Evolutionary conservation across 2,113 vertebrate species (phyloP).

Genomic region (Clinocottus analis): DNA sequence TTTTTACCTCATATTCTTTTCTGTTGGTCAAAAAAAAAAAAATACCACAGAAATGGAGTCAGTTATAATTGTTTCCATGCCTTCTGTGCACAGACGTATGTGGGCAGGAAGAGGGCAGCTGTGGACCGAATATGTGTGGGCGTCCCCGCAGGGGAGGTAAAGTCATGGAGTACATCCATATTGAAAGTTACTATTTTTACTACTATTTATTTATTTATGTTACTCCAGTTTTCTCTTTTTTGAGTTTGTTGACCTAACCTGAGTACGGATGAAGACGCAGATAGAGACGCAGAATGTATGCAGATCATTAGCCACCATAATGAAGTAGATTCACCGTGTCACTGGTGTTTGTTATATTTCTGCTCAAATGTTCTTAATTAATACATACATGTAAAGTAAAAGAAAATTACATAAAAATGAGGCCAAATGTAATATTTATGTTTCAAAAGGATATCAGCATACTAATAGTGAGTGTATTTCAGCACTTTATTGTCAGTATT

Average conservation of each 20-base stretch:
- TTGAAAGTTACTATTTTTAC: neutral
- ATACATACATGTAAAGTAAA: neutral
- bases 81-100: slow-evolving; percentile 86
- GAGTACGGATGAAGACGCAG: neutral
- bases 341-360: neutral
- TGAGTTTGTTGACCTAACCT: neutral
- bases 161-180: slow-evolving; percentile 36
- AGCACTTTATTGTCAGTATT: neutral
- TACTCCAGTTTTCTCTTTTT: neutral
- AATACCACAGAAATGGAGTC: neutral
- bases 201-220: neutral
- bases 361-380: neutral
- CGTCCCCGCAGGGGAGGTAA: slow-evolving; percentile 94
- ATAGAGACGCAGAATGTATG: neutral
- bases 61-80: slow-evolving; percentile 10
- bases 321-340: neutral
- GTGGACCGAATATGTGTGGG: slow-evolving; percentile 95
- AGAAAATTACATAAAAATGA: neutral
- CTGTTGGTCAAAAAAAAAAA: neutral
- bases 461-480: neutral
- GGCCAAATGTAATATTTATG: neutral
- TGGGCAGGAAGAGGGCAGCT: slow-evolving; percentile 86
- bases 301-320: neutral
- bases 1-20: neutral
- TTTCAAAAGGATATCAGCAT: neutral